phyloP scores from a whole-genome alignment of 1,140 invertebrate genomes.

The Trichogramma pretiosum region DNA sequence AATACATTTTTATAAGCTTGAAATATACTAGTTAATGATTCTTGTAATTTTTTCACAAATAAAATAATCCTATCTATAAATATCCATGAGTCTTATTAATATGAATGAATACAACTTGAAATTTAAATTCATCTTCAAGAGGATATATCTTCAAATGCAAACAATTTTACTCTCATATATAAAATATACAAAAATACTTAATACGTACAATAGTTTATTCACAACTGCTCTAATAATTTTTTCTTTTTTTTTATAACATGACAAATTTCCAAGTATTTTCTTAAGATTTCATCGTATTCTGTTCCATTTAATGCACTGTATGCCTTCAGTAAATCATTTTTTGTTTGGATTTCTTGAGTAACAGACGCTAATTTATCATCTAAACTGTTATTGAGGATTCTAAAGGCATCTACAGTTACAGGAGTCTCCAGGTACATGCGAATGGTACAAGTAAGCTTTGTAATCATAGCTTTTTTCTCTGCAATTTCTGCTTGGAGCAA shows the following conservation, averaged over 20 bases:
- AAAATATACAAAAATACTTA: too few relatives aligned
- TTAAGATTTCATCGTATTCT: conserved; percentile 30
- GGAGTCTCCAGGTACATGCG: conserved; percentile 35
- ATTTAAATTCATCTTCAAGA: too few relatives aligned
- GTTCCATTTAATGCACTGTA: conserved; percentile 27
- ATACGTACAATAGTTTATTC: neutral
- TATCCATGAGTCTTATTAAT: too few relatives aligned
- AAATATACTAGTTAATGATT: too few relatives aligned
- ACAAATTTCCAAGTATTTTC: conserved; percentile 28
- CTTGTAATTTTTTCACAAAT: too few relatives aligned
- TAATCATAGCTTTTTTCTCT: conserved; percentile 29
- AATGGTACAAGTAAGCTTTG: conserved; percentile 26
- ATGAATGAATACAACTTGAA: too few relatives aligned
- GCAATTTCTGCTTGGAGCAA: conserved; percentile 27
- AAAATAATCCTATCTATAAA: too few relatives aligned
- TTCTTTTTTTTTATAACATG: conserved; percentile 31
- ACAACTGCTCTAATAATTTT: conserved; percentile 27
- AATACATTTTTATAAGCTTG: too few relatives aligned
- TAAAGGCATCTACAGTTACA: conserved; percentile 28
- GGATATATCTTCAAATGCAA: too few relatives aligned
- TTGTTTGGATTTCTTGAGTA: conserved; percentile 24
- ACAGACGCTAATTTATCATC: conserved; percentile 24
- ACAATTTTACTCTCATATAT: too few relatives aligned
- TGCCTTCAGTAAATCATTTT: conserved; percentile 23
- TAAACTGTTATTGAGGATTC: conserved; percentile 21